These are phyloP conservation scores for Phalacrocorax pelagicus DNA, from an alignment of 2,113 vertebrate genomes.

Conservation along the genomic window DNA sequence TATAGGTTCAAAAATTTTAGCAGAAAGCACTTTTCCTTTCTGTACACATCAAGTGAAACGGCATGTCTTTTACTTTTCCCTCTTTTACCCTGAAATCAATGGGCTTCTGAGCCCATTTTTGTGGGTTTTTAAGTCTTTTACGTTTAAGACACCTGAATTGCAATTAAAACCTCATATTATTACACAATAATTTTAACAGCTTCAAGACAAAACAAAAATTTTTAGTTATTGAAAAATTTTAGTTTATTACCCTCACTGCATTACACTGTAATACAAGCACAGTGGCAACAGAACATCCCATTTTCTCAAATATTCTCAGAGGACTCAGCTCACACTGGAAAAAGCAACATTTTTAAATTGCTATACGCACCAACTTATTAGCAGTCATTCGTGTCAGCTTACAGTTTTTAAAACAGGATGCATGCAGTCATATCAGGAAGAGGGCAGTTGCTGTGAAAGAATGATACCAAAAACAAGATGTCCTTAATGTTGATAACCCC, in stretches of 20 bases:
- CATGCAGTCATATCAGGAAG: conserved; percentile 64
- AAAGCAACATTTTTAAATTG: neutral
- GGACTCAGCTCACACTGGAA: neutral
- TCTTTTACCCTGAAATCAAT: neutral
- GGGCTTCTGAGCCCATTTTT: neutral
- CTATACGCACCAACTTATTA: neutral
- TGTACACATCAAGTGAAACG: neutral
- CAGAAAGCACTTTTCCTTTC: neutral
- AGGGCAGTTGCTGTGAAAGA: conserved; percentile 48
- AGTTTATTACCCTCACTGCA: neutral
- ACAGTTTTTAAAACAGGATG: conserved; percentile 59
- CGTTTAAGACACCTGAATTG: neutral
- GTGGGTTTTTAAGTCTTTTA: neutral
- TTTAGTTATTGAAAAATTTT: neutral
- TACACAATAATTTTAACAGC: neutral
- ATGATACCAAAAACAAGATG: conserved; percentile 54
- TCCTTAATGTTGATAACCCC: neutral
- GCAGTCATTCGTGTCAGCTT: conserved; percentile 7
- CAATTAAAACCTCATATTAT: neutral
- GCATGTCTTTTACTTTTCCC: neutral
- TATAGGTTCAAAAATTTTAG: neutral
- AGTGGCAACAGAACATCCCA: neutral
- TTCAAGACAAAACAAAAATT: neutral
- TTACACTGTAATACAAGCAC: neutral
- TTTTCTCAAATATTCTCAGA: neutral